Evolutionary conservation across 2,888 invertebrate species (phyloP).

Genomic region (Yponomeuta evonymella): DNA sequence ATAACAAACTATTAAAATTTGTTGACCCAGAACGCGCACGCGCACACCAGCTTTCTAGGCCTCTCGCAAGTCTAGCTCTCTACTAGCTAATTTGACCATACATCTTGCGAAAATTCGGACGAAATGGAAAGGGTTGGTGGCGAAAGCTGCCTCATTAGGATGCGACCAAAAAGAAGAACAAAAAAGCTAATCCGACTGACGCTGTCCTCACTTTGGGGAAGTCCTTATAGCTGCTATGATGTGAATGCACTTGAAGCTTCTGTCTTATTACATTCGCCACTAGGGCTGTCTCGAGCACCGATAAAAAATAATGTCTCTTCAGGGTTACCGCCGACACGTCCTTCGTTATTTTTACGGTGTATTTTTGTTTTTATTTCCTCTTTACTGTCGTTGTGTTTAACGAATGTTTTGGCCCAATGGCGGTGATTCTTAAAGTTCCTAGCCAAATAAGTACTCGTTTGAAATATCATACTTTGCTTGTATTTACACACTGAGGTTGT

Average conservation of each 20-base stretch:
- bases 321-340: conserved; percentile 4
- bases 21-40: too few relatives aligned
- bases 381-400: not conserved
- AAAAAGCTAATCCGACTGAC: too few relatives aligned
- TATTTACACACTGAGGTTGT: too few relatives aligned
- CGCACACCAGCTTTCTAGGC: too few relatives aligned
- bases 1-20: too few relatives aligned
- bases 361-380: conserved; percentile 3
- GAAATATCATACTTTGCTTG: not conserved
- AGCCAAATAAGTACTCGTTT: not conserved
- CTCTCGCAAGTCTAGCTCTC: too few relatives aligned
- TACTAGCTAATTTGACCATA: too few relatives aligned
- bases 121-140: too few relatives aligned
- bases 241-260: not conserved
- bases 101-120: too few relatives aligned
- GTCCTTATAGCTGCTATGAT: not conserved
- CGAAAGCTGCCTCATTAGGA: too few relatives aligned
- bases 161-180: too few relatives aligned
- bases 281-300: not conserved
- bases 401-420: not conserved
- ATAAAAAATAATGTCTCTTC: conserved; percentile 14
- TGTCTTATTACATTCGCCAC: not conserved
- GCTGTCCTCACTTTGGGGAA: not conserved
- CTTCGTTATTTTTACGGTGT: conserved; percentile 7
- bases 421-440: not conserved